Conservation (phyloP, 2,113 vertebrate genomes). For the Dipodomys stephensi region DNA sequence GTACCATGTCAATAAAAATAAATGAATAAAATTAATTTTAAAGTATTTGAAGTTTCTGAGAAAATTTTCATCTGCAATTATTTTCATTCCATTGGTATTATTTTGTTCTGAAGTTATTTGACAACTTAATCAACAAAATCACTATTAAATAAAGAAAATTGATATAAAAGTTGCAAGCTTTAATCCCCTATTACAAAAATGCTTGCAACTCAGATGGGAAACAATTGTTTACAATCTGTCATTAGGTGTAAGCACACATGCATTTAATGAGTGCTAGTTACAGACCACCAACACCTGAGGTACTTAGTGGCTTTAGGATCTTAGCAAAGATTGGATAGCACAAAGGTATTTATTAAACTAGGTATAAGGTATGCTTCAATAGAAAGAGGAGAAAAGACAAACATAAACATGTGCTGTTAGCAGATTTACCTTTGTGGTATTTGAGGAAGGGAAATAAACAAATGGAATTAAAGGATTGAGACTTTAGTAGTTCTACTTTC, state of each 20-base stretch:
- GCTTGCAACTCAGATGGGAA: neutral
- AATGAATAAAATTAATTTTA: neutral
- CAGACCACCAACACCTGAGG: neutral
- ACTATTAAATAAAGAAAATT: neutral
- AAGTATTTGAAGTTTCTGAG: constrained; percentile 21
- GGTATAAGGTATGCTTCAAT: neutral
- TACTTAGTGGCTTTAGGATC: neutral
- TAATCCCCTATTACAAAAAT: neutral
- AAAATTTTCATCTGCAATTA: neutral
- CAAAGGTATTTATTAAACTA: neutral
- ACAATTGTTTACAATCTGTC: neutral
- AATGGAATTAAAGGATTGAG: neutral
- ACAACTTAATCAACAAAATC: neutral
- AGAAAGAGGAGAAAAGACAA: neutral
- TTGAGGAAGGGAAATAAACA: neutral
- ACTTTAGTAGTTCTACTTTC: neutral
- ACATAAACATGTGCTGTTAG: neutral
- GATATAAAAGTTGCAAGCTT: neutral
- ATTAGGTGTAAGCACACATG: neutral
- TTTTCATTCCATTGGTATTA: neutral
- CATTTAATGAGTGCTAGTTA: neutral
- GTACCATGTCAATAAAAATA: too few relatives aligned
- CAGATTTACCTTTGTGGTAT: neutral
- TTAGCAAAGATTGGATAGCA: neutral
- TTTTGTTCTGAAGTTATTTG: constrained; percentile 2